Percentiles rank a stretch among this genome's conserved stretches.
These are phyloP conservation scores for Ferdinandea cuprea DNA, from an alignment of 2,888 invertebrate genomes.

Conservation along the genomic window DNA sequence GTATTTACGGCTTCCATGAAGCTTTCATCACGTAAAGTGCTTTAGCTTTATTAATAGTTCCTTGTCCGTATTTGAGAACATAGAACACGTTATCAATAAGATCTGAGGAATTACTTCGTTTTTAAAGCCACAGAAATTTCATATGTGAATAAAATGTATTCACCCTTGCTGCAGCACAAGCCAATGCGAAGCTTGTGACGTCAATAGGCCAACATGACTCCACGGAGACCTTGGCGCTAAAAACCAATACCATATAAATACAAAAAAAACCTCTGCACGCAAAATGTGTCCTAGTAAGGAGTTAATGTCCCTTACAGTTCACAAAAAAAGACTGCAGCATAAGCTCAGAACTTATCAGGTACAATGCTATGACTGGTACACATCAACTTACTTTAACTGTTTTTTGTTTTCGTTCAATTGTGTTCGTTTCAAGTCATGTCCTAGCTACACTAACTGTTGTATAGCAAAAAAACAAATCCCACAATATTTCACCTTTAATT, in stretches of 20 bases:
- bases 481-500: conserved; percentile 24
- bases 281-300: conserved; percentile 74
- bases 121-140: background rate
- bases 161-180: background rate
- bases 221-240: conserved; percentile 40
- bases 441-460: conserved; percentile 34
- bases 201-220: conserved; percentile 33
- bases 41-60: too few relatives aligned
- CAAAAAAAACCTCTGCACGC: conserved; percentile 65
- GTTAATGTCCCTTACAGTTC: conserved; percentile 55
- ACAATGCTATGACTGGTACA: conserved; percentile 68
- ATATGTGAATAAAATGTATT: conserved; percentile 4
- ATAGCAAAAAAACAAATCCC: conserved; percentile 3
- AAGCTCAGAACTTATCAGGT: conserved; percentile 46
- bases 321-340: conserved; percentile 24
- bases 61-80: too few relatives aligned
- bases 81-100: too few relatives aligned
- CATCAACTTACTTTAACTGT: conserved; percentile 44
- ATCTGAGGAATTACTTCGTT: too few relatives aligned
- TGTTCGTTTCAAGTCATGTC: conserved; percentile 27
- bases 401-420: conserved; percentile 17
- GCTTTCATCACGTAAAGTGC: too few relatives aligned
- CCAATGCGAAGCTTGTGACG: conserved; percentile 21
- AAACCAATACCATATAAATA: conserved; percentile 20
- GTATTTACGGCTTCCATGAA: too few relatives aligned